Evolutionary conservation across 2,888 invertebrate species (phyloP), one percentile per base, ranked within the genome.

Genomic region (Cetonia aurata): DNA sequence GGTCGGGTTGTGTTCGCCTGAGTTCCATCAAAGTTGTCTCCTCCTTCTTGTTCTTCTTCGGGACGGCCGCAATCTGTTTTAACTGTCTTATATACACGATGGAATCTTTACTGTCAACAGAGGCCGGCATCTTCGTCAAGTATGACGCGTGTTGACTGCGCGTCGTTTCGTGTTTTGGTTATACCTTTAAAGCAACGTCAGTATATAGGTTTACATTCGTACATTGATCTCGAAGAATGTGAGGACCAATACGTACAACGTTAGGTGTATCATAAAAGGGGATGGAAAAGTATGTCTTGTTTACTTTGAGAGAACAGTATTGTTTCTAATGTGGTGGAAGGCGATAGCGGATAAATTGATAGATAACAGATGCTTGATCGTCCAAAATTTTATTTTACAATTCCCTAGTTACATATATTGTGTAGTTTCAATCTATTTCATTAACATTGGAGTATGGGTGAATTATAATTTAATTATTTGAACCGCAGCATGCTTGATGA

Each of bases 1-100:
- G 80, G 80, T 75, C 79, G 79, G 77, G 75, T 76, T 72, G 74
- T 25, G 25, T 81, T 85, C 80, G 77, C 44, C 9, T 44, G 46
- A 59, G 59, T 44, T 59, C 59, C 73, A 73, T 82, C 85, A 81
- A 78, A 76, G 72, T 72, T 73, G 72, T 75, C 71, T 71, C 70
- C 72, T 74, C 71, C 59, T 59, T 59, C 25, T 59, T 46, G 44
- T 44, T 59, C 44, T 17, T 59, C 46, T 17, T 44, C 59, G 44
- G 25, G 46, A 44, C 42, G 42, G 65, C 42, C 37, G 68, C 59
- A 48, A 68, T 59, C 68, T 68, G 68, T 68, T 68, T 59, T 66
- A 53, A 52, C 66, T 66, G 57, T 41, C 42, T 65, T 57, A 66
- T 71, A 25, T 25, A 25, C n/a, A 71, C 74, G 59, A 69, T 60